Base-by-base conservation (phyloP, 2,888 invertebrate species). In the Brachyopa scutellaris region DNA sequence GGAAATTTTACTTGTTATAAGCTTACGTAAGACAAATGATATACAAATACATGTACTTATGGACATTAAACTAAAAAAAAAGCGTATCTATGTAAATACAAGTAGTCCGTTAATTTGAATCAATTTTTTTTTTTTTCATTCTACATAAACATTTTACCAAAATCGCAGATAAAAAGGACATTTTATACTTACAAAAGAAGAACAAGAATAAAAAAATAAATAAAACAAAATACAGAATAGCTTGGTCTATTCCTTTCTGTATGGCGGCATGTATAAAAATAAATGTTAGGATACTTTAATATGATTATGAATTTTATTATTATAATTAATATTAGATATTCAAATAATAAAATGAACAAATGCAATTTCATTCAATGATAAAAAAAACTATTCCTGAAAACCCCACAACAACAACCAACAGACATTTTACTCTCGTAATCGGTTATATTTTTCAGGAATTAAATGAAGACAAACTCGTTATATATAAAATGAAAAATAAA, bases 171-270 rank as follows among this genome's bases (percentile, higher is more conserved):
- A 61, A 21, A 82, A 66, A 66, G 38, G 64, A 77, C 67, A 69
- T 84, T 74, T 79, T 78, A 59, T 67, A 77, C 57, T 61, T 53
- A 59, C 53, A 36, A 40, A 55, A 77, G 29, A 31, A 59, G n/a
- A 64, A 42, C 21, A 55, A 59, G 61, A 47, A 40, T 23, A 49
- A 45, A 49, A 61, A 49, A 69, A 42, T 55, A 21, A 17, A 59
- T 53, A 42, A 31, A 53, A n/a, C n/a, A n/a, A n/a, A n/a, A 62
- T 64, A 69, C 61, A 84, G 77, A 69, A 77, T 67, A 85, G 84
- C 85, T 86, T 85, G 86, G 85, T 86, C 86, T 86, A 85, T 86
- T 86, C 86, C 85, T 87, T 86, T 84, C 66, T 78, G 83, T 74
- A 78, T 78, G 84, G 73, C 82, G 84, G 78, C 49, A 77, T 79